A percentile compares a stretch with the other conserved stretches of the same genome.
Evolutionary conservation across 2,888 invertebrate species (phyloP).

Genomic region (Nephrotoma guestfalica): DNA sequence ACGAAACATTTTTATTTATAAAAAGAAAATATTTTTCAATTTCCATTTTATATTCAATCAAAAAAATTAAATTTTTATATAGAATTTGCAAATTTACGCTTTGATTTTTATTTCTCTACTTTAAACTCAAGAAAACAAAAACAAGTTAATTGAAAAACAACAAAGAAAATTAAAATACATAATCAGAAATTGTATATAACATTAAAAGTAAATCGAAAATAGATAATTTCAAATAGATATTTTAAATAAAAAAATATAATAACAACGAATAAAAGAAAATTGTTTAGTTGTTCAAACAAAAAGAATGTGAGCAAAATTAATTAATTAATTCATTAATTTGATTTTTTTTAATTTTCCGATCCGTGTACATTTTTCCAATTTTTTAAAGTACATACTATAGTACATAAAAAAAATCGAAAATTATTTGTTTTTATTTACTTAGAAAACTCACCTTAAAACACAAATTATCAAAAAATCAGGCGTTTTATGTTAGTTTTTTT

Average conservation of each 20-base stretch:
- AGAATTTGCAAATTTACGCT: background rate
- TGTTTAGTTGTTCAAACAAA: background rate
- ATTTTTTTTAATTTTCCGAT: background rate
- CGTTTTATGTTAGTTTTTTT: background rate
- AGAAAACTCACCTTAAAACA: background rate
- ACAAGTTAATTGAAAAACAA: background rate
- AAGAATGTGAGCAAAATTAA: background rate
- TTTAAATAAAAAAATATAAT: background rate
- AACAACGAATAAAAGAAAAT: background rate
- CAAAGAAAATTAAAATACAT: no score
- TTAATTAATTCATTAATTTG: background rate
- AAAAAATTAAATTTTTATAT: background rate
- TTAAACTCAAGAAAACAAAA: background rate
- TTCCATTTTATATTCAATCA: background rate
- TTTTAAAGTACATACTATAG: background rate
- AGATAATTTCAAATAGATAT: background rate
- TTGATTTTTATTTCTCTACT: background rate
- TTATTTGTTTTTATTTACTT: background rate
- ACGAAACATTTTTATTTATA: background rate
- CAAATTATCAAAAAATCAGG: background rate
- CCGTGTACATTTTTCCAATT: background rate
- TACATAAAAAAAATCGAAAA: background rate
- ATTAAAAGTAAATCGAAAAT: background rate
- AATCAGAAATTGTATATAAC: background rate
- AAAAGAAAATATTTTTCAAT: background rate